These are phyloP conservation scores for Syngnathus acus DNA, from an alignment of 2,797 vertebrate genomes.

Conservation along the genomic window DNA sequence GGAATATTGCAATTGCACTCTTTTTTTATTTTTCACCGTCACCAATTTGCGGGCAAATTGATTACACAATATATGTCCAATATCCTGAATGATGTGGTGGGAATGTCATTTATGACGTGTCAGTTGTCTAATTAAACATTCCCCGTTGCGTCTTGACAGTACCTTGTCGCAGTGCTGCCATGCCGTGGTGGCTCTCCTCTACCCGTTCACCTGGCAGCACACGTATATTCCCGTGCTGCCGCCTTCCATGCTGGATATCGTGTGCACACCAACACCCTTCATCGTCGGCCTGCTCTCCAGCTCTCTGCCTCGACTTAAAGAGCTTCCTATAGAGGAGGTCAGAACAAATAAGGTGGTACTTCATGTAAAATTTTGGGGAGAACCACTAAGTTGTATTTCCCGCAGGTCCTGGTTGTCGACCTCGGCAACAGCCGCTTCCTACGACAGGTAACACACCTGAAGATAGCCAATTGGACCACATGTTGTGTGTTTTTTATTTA, in stretches of 20 bases:
- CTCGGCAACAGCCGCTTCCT: constrained; percentile 91
- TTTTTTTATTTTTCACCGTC: background rate
- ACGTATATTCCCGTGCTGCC: constrained; percentile 97
- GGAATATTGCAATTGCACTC: background rate
- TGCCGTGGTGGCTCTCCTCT: constrained; percentile 86
- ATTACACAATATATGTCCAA: background rate
- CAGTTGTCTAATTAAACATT: background rate
- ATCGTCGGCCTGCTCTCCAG: constrained; percentile 92
- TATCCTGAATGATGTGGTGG: background rate
- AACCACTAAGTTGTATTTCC: constrained; percentile 29
- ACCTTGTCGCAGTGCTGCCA: constrained; percentile 96
- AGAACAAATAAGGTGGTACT: constrained; percentile 16
- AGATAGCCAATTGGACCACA: background rate
- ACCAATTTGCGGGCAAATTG: too few species aligned
- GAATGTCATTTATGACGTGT: background rate
- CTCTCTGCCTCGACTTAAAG: constrained; percentile 86
- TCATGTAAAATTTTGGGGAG: too few species aligned
- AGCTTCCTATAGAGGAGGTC: constrained; percentile 94
- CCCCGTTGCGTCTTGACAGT: constrained; percentile 56
- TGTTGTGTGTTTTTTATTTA: constrained; percentile 3
- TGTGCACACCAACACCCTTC: constrained; percentile 94
- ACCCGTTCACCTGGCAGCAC: constrained; percentile 97
- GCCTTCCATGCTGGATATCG: constrained; percentile 92
- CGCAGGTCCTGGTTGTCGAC: constrained; percentile 91
- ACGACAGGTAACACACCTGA: constrained; percentile 76